Conservation (phyloP, 1,140 invertebrate genomes). For the Caenorhabditis briggsae region DNA sequence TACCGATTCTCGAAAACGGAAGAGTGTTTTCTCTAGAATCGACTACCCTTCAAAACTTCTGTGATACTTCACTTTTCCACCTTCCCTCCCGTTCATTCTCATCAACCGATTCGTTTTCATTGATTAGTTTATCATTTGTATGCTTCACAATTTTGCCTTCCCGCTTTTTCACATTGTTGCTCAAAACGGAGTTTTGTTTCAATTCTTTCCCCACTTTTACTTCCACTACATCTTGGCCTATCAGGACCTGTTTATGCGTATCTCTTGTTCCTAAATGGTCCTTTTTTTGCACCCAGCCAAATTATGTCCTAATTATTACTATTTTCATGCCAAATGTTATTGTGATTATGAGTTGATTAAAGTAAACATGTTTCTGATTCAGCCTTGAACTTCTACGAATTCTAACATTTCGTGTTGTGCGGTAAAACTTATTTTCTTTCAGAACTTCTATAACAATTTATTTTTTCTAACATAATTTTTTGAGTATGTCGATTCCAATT, state of each 20-base stretch:
- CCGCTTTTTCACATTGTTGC: conserved; percentile 45
- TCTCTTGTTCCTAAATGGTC: neutral
- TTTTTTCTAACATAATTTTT: no score
- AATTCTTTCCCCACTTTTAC: neutral
- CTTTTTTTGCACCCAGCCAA: neutral
- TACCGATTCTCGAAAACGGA: neutral
- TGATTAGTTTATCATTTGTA: conserved; percentile 27
- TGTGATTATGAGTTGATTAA: conserved; percentile 42
- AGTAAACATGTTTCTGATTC: neutral
- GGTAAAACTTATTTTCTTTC: neutral
- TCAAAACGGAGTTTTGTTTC: conserved; percentile 29
- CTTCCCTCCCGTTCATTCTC: neutral
- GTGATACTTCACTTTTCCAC: conserved; percentile 4
- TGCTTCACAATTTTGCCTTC: neutral
- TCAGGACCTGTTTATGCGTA: conserved; percentile 14
- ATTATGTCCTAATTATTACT: neutral
- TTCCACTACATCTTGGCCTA: conserved; percentile 7
- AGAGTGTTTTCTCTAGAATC: neutral
- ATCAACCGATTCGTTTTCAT: conserved; percentile 5
- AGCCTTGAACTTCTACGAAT: neutral
- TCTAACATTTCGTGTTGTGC: neutral
- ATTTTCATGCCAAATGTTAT: conserved; percentile 5
- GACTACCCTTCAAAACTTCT: neutral
- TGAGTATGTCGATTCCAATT: conserved; percentile 14
- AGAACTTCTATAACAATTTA: neutral